Base-by-base conservation (phyloP, 2,888 invertebrate genomes). In the Nymphalis polychloros region DNA sequence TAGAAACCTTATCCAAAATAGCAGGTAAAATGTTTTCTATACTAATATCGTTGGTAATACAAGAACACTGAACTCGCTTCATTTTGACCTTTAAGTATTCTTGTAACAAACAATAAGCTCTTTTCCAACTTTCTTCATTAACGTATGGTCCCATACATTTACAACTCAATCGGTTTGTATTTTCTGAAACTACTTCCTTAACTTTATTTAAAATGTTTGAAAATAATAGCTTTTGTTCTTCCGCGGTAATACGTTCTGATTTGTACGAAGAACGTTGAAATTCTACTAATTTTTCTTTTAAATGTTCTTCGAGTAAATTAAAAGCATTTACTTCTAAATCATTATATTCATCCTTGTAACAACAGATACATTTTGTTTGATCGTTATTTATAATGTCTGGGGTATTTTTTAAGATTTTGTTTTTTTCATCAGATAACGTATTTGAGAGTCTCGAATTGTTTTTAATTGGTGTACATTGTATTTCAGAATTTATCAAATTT, bases 81-180 rank as follows among this genome's bases (percentile, higher is more conserved):
- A 92, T 84, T 87, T 92, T 92, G 1, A 83, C 80, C 80, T 86
- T 89, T 55, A 92, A 80, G 80, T 92, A 92, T 78, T 92, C 92
- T 79, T 89, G 86, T 64, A 92, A 77, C 73, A 92, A 79, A 57
- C 81, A 81, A 69, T 88, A 88, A 1, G 89, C 91, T 75, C 91
- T 84, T 20, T 84, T 84, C 89, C 90, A 92, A 76, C 84, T 89
- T n/a, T 82, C 85, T 66, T 81, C 77, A 20, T 72, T 73, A 68
- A 69, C 27, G 23, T 73, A 72, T 61, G 73, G 71, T 68, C 73
- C 72, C 7, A 73, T 69, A 78, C 87, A 88, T 71, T 77, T 82
- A 77, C 87, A 90, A 67, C 76, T 73, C 17, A 84, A 73, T 71
- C 81, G 77, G 72, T 80, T 79, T 19, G 84, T 83, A 71, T 78